Percentiles rank a stretch among this genome's conserved stretches.
Conservation (phyloP, 2,888 invertebrate species). For the Branchipolynoe longqiensis region DNA sequence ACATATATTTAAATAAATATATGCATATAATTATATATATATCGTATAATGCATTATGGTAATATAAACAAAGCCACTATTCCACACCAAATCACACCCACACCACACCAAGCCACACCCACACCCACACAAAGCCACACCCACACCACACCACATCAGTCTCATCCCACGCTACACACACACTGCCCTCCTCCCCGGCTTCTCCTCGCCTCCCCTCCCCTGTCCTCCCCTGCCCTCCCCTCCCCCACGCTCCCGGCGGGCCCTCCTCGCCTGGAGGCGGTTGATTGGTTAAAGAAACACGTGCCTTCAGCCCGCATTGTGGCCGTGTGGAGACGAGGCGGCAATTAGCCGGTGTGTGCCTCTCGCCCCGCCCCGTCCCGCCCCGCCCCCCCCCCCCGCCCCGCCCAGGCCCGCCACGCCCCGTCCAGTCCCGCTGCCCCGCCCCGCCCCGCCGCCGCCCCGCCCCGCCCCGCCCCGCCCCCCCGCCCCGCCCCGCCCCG, state of each 20-base stretch:
- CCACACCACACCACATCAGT: too few relatives aligned
- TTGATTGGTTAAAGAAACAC: background rate
- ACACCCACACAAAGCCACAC: too few relatives aligned
- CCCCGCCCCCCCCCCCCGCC: background rate
- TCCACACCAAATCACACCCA: too few relatives aligned
- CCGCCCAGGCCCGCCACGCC: too few relatives aligned
- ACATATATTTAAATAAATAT: too few relatives aligned
- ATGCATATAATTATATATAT: too few relatives aligned
- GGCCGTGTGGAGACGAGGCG: background rate
- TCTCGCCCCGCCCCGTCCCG: background rate
- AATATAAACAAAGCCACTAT: too few relatives aligned
- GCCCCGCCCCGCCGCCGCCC: background rate
- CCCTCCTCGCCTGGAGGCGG: background rate
- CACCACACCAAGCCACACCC: too few relatives aligned
- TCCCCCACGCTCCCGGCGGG: background rate
- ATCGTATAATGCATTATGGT: too few relatives aligned
- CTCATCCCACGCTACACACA: too few relatives aligned
- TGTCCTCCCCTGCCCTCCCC: background rate
- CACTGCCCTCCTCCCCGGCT: too few relatives aligned
- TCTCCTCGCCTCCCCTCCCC: too few relatives aligned
- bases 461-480: background rate
- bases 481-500: background rate
- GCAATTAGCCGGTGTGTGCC: slow-evolving; percentile 7
- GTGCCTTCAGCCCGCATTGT: slow-evolving; percentile 27
- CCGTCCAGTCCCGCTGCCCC: background rate